phyloP scores from a whole-genome alignment of 2,113 vertebrate genomes.

The Nerophis lumbriciformis region DNA sequence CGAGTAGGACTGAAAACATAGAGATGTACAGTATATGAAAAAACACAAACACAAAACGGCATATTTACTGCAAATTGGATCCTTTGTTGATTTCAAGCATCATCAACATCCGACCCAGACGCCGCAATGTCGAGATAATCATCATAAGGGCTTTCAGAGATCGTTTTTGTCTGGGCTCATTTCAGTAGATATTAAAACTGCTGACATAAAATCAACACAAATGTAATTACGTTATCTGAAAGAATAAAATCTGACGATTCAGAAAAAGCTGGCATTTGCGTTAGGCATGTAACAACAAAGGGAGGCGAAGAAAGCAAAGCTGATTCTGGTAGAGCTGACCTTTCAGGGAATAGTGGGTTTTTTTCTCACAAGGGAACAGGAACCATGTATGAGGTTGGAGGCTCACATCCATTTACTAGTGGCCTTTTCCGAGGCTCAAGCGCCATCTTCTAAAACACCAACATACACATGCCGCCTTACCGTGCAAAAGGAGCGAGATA shows the following conservation, averaged over 20 bases:
- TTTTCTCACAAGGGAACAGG: constrained; percentile 19
- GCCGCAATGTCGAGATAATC: too few species aligned
- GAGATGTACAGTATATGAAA: too few species aligned
- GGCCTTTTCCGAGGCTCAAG: constrained; percentile 33
- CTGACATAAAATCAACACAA: not conserved
- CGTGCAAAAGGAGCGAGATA: not conserved
- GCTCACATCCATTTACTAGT: constrained; percentile 34
- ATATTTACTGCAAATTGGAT: too few species aligned
- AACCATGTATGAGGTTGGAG: constrained; percentile 26
- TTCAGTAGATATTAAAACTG: too few species aligned
- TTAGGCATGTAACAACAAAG: not conserved
- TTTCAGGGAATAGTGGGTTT: constrained; percentile 26
- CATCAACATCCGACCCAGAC: too few species aligned
- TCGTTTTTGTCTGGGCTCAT: too few species aligned
- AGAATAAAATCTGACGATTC: not conserved
- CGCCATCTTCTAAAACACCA: constrained; percentile 23
- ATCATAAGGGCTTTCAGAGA: too few species aligned
- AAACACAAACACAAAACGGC: too few species aligned
- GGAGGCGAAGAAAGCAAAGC: not conserved
- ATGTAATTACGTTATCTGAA: too few species aligned
- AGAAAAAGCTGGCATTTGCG: not conserved
- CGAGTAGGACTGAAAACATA: too few species aligned
- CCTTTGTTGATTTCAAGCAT: too few species aligned
- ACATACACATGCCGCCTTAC: constrained; percentile 2
- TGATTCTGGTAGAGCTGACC: constrained; percentile 24